Percentiles rank a stretch among this genome's conserved stretches.
Evolutionary conservation across 2,797 vertebrate genomes (phyloP).

Genomic region (Cossypha dichroa): DNA sequence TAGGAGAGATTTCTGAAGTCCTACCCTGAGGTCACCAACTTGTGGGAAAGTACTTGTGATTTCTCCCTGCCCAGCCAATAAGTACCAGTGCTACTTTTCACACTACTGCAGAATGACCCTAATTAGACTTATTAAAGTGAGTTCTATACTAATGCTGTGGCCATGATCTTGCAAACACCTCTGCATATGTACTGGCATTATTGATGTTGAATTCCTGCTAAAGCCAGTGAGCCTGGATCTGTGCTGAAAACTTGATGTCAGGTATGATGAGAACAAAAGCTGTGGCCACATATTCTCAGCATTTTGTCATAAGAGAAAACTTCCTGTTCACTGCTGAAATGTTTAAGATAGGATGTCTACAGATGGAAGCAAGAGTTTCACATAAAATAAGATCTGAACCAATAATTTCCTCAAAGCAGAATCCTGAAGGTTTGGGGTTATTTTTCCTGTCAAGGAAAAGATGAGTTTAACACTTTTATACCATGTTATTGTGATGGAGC

Average conservation of each 20-base stretch:
- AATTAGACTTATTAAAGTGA: slow-evolving; percentile 47
- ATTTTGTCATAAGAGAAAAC: not conserved
- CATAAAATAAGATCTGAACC: not conserved
- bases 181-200: not conserved
- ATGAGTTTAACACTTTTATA: not conserved
- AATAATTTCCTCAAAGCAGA: not conserved
- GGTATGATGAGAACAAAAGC: not conserved
- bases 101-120: not conserved
- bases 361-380: not conserved
- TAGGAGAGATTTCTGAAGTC: slow-evolving; percentile 7
- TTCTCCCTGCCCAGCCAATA: slow-evolving; percentile 6
- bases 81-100: slow-evolving; percentile 40
- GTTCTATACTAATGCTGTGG: not conserved
- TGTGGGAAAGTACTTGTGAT: slow-evolving; percentile 14
- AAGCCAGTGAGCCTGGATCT: not conserved
- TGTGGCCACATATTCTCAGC: not conserved
- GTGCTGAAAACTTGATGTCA: not conserved
- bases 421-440: accelerated
- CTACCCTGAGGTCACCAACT: slow-evolving; percentile 25
- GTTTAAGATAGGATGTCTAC: not conserved
- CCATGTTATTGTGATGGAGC: not conserved
- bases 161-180: not conserved
- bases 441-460: not conserved
- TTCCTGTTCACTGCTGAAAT: not conserved
- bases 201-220: not conserved